Evolutionary conservation across 2,797 vertebrate genomes (phyloP), one percentile per base, ranked within the genome.

Genomic region (Decapterus maruadsi): DNA sequence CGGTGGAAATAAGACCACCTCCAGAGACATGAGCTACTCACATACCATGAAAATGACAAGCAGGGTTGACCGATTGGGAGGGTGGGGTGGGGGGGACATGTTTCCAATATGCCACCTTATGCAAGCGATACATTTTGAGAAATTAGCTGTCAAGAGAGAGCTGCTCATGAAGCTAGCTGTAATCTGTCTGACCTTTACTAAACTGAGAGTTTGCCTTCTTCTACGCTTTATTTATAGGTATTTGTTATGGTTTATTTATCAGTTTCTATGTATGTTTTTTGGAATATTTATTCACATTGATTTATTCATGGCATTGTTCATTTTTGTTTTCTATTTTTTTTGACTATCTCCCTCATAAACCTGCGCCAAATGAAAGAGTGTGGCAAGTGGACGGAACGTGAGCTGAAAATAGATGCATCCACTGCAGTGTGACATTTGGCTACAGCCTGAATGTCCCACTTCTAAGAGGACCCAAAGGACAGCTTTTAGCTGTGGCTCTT

Each of bases 361-460:
- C 77, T 86, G 78, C 61, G 46, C 54, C 36, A 29, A 78, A 80
- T 34, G 54, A 80, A 67, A 62, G 57, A 67, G 66, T 48, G 66
- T 64, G 64, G 73, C 68, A 55, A 77, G 78, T 72, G 77, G 72
- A 68, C 50, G 12, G 72, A 68, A 84, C 72, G 83, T 89, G 86
- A 90, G 82, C 68, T 75, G 91, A 87, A 89, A 89, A 87, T 80
- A 84, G 81, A 91, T 84, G 26, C 87, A 65, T 77, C 75, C 68
- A 69, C 85, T 82, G 75, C 77, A 82, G 81, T 89, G 89, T 92
- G 91, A 93, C 91, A 92, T 92, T 93, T 93, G 76, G 87, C 79
- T 58, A 8, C 68, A 66, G 78, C 83, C 72, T 55, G 75, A 80
- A 77, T 88, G 89, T 89, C 87, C 88, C 87, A 82, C 83, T 85